phyloP scores from a whole-genome alignment of 1,140 invertebrate species.

The Charaxes varanes region DNA sequence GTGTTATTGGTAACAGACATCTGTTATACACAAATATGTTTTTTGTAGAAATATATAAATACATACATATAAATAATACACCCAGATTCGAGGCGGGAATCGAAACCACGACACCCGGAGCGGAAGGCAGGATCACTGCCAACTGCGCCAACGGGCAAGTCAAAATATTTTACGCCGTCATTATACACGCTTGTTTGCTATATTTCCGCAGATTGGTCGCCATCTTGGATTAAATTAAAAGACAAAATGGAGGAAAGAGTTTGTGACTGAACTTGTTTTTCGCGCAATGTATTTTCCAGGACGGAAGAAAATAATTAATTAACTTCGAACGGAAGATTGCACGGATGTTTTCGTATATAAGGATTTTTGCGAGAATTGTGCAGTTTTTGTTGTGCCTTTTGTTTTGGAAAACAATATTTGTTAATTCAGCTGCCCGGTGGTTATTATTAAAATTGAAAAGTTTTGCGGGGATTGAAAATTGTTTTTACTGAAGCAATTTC shows the following conservation, averaged over 20 bases:
- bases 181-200: conserved; percentile 3
- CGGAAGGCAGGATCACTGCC: too few relatives aligned
- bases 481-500: too few relatives aligned
- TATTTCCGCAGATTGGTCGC: conserved; percentile 1
- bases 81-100: too few relatives aligned
- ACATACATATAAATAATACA: too few relatives aligned
- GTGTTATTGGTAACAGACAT: too few relatives aligned
- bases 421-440: too few relatives aligned
- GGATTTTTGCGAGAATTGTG: conserved; percentile 1
- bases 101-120: too few relatives aligned
- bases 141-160: too few relatives aligned
- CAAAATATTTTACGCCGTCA: conserved; percentile 6
- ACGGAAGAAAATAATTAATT: conserved; percentile 10
- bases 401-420: background rate
- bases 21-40: too few relatives aligned
- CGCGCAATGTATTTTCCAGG: conserved; percentile 7
- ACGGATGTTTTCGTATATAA: conserved; percentile 6
- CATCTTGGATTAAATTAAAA: conserved; percentile 7
- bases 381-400: conserved; percentile 4
- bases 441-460: too few relatives aligned
- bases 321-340: conserved; percentile 3
- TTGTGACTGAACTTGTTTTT: conserved; percentile 7
- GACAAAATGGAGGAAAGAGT: conserved; percentile 8
- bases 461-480: too few relatives aligned
- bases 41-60: too few relatives aligned